Percentiles rank a stretch among this genome's conserved stretches.
Conservation (phyloP, 2,888 invertebrate genomes). For the Philereme vetulata region DNA sequence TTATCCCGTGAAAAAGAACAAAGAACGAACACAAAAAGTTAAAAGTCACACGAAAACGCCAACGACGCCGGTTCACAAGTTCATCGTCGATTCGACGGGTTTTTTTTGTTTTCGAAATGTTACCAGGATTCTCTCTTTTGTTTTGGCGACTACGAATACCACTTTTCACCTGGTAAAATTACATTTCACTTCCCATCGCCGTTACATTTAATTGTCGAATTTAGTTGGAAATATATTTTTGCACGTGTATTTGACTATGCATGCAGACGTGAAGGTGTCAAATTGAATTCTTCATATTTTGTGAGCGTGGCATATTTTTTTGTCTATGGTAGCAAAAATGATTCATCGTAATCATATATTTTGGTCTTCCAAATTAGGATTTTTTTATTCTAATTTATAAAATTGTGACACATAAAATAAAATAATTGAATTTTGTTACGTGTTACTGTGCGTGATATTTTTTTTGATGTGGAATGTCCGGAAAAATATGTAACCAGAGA, state of each 20-base stretch:
- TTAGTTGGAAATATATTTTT: constrained; percentile 31
- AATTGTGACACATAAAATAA: neutral
- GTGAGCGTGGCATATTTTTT: constrained; percentile 65
- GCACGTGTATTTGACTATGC: constrained; percentile 55
- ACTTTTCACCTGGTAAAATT: constrained; percentile 34
- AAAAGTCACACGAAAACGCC: constrained; percentile 73
- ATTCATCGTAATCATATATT: constrained; percentile 4
- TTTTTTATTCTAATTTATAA: neutral
- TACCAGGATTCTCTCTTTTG: constrained; percentile 67
- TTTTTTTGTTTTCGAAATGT: constrained; percentile 79
- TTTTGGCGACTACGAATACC: constrained; percentile 40
- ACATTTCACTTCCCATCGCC: constrained; percentile 42
- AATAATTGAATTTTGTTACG: too few species aligned
- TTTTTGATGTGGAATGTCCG: neutral
- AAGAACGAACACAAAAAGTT: constrained; percentile 78
- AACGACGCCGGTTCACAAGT: constrained; percentile 82
- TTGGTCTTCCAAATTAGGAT: neutral
- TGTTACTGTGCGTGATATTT: too few species aligned
- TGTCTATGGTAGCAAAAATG: constrained; percentile 52
- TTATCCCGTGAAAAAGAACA: constrained; percentile 75
- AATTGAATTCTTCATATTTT: constrained; percentile 55
- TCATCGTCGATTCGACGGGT: constrained; percentile 74
- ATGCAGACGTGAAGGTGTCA: constrained; percentile 53
- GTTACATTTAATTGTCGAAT: constrained; percentile 23
- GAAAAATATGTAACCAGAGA: neutral